Conservation (phyloP, 1,140 invertebrate genomes). For the Drosophila seguyi region DNA sequence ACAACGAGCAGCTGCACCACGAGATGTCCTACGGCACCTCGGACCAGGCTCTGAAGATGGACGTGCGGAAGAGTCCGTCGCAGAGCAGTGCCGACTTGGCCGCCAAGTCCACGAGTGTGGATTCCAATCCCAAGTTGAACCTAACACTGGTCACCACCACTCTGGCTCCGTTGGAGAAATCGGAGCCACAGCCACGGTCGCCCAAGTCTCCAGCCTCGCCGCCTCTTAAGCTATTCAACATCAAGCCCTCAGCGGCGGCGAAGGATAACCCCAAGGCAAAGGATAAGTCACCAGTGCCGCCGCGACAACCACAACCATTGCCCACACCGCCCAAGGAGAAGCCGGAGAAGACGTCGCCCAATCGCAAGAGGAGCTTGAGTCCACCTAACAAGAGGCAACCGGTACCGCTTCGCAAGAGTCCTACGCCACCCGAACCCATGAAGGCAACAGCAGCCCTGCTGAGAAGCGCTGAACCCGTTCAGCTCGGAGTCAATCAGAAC, state of each 20-base stretch:
- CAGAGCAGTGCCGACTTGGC: conserved; percentile 59
- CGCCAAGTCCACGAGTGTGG: conserved; percentile 4
- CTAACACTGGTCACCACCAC: conserved; percentile 64
- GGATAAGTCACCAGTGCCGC: conserved; percentile 43
- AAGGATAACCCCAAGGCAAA: conserved; percentile 39
- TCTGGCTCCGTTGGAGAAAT: conserved; percentile 38
- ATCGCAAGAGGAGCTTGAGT: conserved; percentile 56
- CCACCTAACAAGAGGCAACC: conserved; percentile 39
- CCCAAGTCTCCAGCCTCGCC: conserved; percentile 43
- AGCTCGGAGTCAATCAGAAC: conserved; percentile 74
- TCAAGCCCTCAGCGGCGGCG: conserved; percentile 20
- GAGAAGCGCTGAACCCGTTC: conserved; percentile 74
- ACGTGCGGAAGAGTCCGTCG: conserved; percentile 75
- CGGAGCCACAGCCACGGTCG: conserved; percentile 10
- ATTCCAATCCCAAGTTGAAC: conserved; percentile 57
- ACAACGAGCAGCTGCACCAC: conserved; percentile 78
- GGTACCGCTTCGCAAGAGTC: conserved; percentile 62
- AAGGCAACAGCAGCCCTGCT: conserved; percentile 70
- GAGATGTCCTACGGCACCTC: conserved; percentile 84
- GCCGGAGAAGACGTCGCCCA: conserved; percentile 18
- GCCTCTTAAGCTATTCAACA: conserved; percentile 57
- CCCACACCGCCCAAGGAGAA: conserved; percentile 45
- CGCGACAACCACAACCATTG: conserved; percentile 47
- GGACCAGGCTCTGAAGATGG: conserved; percentile 70
- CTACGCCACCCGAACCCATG: conserved; percentile 72